Conservation (phyloP, 2,797 vertebrate species). For the Cichlasoma orientale region DNA sequence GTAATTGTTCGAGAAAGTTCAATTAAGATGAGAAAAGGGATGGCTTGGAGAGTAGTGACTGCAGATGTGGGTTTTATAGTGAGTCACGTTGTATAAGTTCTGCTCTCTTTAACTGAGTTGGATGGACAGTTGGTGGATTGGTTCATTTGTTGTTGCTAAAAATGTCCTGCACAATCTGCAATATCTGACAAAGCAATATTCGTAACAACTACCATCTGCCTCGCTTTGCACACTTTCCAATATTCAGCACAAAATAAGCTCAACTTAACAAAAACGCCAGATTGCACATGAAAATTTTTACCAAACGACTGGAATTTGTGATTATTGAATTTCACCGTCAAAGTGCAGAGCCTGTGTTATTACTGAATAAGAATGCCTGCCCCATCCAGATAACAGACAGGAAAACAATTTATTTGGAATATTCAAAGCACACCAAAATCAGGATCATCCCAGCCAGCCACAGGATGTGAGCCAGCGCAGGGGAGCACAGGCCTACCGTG, state of each 20-base stretch:
- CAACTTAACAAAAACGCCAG: not conserved
- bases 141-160: slow-evolving; percentile 32
- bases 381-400: not conserved
- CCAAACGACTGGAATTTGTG: not conserved
- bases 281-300: not conserved
- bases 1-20: slow-evolving; percentile 46
- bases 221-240: not conserved
- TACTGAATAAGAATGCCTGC: not conserved
- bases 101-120: slow-evolving; percentile 20
- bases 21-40: slow-evolving; percentile 33
- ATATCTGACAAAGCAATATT: slow-evolving; percentile 25
- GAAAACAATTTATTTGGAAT: not conserved
- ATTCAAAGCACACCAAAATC: not conserved
- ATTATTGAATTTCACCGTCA: not conserved
- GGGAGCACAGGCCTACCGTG: not conserved
- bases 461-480: not conserved
- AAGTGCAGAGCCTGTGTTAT: not conserved
- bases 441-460: not conserved
- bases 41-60: slow-evolving; percentile 1
- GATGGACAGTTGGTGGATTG: slow-evolving; percentile 10
- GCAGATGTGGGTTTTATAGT: slow-evolving; percentile 27
- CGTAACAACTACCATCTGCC: slow-evolving; percentile 28
- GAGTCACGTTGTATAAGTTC: slow-evolving; percentile 27
- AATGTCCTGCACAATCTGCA: slow-evolving; percentile 15
- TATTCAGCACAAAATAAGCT: slow-evolving; percentile 20